Conservation (phyloP, 2,888 invertebrate species). For the Autographa gamma region DNA sequence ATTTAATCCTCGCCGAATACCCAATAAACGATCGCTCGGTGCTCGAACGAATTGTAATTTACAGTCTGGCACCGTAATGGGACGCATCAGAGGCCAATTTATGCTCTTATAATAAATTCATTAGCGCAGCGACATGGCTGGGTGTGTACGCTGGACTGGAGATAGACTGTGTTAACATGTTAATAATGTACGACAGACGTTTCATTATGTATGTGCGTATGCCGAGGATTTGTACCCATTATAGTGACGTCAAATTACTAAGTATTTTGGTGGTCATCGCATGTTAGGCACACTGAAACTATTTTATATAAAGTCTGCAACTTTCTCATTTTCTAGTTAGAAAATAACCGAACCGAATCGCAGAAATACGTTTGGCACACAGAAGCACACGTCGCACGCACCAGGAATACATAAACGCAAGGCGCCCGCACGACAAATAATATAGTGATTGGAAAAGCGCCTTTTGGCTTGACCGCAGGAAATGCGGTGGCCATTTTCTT, state of each 20-base stretch:
- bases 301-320: conserved; percentile 36
- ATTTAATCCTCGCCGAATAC: conserved; percentile 76
- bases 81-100: conserved; percentile 87
- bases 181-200: conserved; percentile 39
- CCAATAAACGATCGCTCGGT: conserved; percentile 81
- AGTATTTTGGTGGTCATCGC: not conserved
- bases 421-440: conserved; percentile 67
- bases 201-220: not conserved
- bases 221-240: conserved; percentile 2
- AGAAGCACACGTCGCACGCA: conserved; percentile 61
- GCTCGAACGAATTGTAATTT: conserved; percentile 85
- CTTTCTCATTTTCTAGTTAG: conserved; percentile 27
- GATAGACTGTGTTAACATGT: conserved; percentile 52
- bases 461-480: conserved; percentile 73
- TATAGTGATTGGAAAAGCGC: conserved; percentile 78
- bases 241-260: conserved; percentile 26
- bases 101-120: conserved; percentile 89
- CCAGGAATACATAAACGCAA: conserved; percentile 75
- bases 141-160: conserved; percentile 46
- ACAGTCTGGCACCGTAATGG: conserved; percentile 83
- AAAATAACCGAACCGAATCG: conserved; percentile 55
- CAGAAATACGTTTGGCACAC: conserved; percentile 55
- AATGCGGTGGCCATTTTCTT: conserved; percentile 84
- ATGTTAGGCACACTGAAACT: not conserved
- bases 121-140: conserved; percentile 68